These are phyloP conservation scores for Sebastes vulpes DNA, from an alignment of 2,797 vertebrate species.

Conservation along the genomic window DNA sequence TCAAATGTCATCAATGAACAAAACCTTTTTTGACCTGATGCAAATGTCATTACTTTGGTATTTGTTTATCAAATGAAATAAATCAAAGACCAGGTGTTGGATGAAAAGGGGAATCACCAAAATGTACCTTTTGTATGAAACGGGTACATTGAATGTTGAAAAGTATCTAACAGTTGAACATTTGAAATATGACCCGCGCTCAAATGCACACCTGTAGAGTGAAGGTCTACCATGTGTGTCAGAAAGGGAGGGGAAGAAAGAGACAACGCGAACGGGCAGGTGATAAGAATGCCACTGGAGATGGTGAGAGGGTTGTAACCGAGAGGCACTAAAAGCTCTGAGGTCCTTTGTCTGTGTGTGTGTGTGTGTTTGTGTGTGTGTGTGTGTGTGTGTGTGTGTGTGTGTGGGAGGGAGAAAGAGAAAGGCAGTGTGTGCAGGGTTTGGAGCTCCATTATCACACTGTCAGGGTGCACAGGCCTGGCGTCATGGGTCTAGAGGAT, in stretches of 20 bases:
- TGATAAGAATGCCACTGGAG: conserved; percentile 70
- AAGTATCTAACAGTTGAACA: neutral
- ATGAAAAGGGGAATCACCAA: neutral
- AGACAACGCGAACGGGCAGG: conserved; percentile 31
- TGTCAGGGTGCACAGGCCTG: conserved; percentile 70
- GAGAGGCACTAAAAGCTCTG: conserved; percentile 74
- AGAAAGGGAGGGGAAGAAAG: conserved; percentile 22
- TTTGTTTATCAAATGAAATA: neutral
- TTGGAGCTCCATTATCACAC: conserved; percentile 75
- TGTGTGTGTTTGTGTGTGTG: conserved; percentile 17
- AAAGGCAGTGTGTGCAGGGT: conserved; percentile 11
- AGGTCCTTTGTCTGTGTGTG: conserved; percentile 39
- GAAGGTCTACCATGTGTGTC: conserved; percentile 25
- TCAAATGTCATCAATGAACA: neutral
- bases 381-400: neutral
- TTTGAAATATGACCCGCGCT: conserved; percentile 42
- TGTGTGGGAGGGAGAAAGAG: neutral
- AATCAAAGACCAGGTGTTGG: neutral
- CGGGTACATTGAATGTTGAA: neutral
- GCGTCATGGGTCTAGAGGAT: conserved; percentile 77
- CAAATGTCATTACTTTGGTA: neutral
- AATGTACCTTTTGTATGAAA: neutral
- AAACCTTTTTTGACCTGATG: neutral
- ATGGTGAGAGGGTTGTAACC: conserved; percentile 72
- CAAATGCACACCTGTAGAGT: conserved; percentile 53